Base-by-base conservation (phyloP, 2,888 invertebrate species). In the Steromphala cineraria region DNA sequence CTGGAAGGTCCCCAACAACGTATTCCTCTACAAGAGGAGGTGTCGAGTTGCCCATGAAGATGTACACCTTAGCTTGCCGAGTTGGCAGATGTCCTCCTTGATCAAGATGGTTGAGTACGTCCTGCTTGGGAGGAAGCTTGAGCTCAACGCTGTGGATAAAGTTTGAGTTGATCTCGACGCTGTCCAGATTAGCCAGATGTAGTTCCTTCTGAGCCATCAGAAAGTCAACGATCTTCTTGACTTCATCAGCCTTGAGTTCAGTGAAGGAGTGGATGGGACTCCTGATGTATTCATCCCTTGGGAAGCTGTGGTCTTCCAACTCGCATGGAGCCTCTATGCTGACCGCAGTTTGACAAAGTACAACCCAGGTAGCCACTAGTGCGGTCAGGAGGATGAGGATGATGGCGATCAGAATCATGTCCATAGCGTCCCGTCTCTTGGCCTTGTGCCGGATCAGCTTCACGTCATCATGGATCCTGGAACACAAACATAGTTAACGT, bases 1-100 rank as follows among this genome's bases (percentile, higher is more conserved):
- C 80, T 2, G 88, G 89, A 17, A 91, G 79, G 13, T 87, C 85
- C 2, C 90, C 91, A 13, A 92, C 89, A 17, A 87, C 78, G 81
- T 91, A 91, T 81, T 92, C 91, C 78, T 89, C 90, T 5, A 91
- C 89, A 8, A 85, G 80, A 17, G 90, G 90, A 7, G 87, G 87
- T 7, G 80, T 79, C 0, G 75, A 75, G 36, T 89, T 89, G 0
- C 91, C 92, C 56, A 86, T 80, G 80, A 90, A 89, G 21, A 91
- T 84, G 53, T 85, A 85, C 0, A 88, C 90, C 8, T 87, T 87
- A 1, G 91, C 91, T 75, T 78, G 84, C 19, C 91, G 79, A 13
- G 79, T 80, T 0, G 91, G 91, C 46, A 80, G 83, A 5, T 82
- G 78, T 2, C 87, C 86, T 2, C 81, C 78, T 1, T 84, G 83